Base-by-base conservation (phyloP, 1,140 invertebrate genomes). In the Leguminivora glycinivorella region DNA sequence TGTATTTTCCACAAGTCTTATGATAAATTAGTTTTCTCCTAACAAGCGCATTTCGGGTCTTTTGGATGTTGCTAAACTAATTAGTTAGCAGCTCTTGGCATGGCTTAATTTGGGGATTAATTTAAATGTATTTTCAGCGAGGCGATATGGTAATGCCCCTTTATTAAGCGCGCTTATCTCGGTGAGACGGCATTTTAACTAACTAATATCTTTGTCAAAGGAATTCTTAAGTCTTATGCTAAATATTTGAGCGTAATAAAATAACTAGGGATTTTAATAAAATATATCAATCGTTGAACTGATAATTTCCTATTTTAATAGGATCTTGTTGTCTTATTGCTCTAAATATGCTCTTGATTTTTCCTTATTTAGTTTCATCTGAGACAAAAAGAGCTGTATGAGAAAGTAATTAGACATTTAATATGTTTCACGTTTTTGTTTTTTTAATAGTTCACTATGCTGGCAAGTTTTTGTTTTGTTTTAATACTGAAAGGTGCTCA, bases 1-100 rank as follows among this genome's bases (percentile, higher is more conserved):
- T 77, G 56, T 73, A 74, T 73, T 74, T 72, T 63, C 70, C 69
- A 31, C 58, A 31, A 63, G 58, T 63, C 58, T 29, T 63, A 63
- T 63, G 58, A 63, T 63, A 34, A 63, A 63, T 63, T 63, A 63
- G 25, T 29, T 63, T 63, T 63, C 58, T 31, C 26, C 19, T 63
- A 31, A 63, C 25, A 31, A 63, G 58, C 58, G 58, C 56, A 60
- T 63, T 63, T 29, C 17, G 25, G 58, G 58, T 63, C 58, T 29
- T 63, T 63, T 34, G 25, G 58, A 63, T 63, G 58, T 63, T 29
- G 26, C 58, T 29, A 29, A 63, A 63, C 58, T 63, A 63, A 63
- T 63, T 63, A 63, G 58, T 29, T 26, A 31, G 26, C 58, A 31
- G 25, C 17, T 63, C 58, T 63, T 63, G 58, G 58, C 58, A 63